Evolutionary conservation across 1,140 invertebrate species (phyloP).

Genomic region (Drosophila pectinifera): DNA sequence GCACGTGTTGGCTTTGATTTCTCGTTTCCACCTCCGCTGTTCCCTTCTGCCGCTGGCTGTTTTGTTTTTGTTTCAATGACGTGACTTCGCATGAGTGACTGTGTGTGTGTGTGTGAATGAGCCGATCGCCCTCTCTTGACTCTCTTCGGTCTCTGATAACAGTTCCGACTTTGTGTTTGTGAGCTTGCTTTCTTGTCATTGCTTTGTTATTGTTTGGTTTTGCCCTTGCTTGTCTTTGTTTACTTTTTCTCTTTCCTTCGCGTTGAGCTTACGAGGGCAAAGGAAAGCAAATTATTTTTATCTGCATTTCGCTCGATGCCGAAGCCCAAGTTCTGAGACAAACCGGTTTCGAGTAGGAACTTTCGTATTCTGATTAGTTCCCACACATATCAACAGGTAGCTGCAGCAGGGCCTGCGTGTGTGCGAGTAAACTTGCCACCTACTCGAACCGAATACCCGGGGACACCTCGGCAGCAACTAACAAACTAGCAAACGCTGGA

Average conservation of each 20-base stretch:
- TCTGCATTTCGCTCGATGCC: slow-evolving; percentile 9
- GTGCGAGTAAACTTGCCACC: slow-evolving; percentile 46
- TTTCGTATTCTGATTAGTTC: slow-evolving; percentile 43
- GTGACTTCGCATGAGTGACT: slow-evolving; percentile 40
- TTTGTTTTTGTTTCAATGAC: slow-evolving; percentile 63
- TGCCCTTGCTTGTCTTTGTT: slow-evolving; percentile 27
- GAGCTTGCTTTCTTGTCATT: slow-evolving; percentile 13
- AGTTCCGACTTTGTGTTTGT: slow-evolving; percentile 25
- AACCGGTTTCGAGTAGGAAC: slow-evolving; percentile 41
- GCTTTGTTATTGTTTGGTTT: slow-evolving; percentile 35
- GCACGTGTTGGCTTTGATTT: slow-evolving; percentile 80
- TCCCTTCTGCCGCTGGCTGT: background rate
- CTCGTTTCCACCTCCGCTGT: slow-evolving; percentile 15
- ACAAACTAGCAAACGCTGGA: slow-evolving; percentile 40
- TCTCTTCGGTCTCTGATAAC: slow-evolving; percentile 20
- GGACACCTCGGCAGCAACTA: slow-evolving; percentile 23
- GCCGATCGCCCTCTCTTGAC: slow-evolving; percentile 10
- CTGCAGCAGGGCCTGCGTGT: slow-evolving; percentile 26
- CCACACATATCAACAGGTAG: slow-evolving; percentile 54
- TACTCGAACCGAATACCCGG: slow-evolving; percentile 32
- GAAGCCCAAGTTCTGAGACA: background rate
- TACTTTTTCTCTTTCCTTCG: slow-evolving; percentile 12
- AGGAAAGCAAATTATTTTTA: background rate
- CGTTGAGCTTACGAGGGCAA: slow-evolving; percentile 1
- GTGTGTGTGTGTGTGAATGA: slow-evolving; percentile 17